Base-by-base conservation (phyloP, 2,113 vertebrate genomes). In the Ictidomys tridecemlineatus region DNA sequence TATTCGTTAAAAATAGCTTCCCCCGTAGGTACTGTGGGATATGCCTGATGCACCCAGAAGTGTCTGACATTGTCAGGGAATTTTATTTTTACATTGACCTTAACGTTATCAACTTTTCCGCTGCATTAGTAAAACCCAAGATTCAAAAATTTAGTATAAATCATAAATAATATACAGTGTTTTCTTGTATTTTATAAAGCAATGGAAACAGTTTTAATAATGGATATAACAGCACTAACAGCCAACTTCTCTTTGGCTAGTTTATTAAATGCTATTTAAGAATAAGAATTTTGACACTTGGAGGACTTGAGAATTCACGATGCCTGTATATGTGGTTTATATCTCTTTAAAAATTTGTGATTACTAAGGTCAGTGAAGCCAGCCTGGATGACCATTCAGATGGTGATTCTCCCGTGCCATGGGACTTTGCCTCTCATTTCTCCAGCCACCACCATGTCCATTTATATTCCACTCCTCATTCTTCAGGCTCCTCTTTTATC, bases 31-130 rank as follows among this genome's bases (percentile, higher is more conserved):
- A 67, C 80, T 76, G 12, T 76, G 45, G 28, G 18, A 12, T 87
- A 67, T 4, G 92, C 90, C 80, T 85, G 89, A 26, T 84, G 24
- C 18, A 87, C 26, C 24, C 42, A 76, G 84, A 45, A 88, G 74
- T 90, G 45, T 80, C 42, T 94, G 82, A 95, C 72, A 74, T 78
- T 72, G 77, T 87, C 82, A 83, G 67, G 61, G 95, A 91, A 77
- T 94, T 96, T 96, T 98, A 96, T 89, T 97, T 97, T 96, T 95
- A 92, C 28, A 11, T 79, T 85, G 39, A 90, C 88, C 61, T 92
- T 96, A 79, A 53, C 88, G 96, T 92, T 72, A 97, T 88, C 85
- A 67, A 18, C 69, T 72, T 95, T 94, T 42, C 2, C 30, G n/a
- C 56, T 93, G 32, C 37, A 53, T 20, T 82, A 39, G 42, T 94